Base-by-base conservation (phyloP, 2,888 invertebrate genomes). In the Rutpela maculata region DNA sequence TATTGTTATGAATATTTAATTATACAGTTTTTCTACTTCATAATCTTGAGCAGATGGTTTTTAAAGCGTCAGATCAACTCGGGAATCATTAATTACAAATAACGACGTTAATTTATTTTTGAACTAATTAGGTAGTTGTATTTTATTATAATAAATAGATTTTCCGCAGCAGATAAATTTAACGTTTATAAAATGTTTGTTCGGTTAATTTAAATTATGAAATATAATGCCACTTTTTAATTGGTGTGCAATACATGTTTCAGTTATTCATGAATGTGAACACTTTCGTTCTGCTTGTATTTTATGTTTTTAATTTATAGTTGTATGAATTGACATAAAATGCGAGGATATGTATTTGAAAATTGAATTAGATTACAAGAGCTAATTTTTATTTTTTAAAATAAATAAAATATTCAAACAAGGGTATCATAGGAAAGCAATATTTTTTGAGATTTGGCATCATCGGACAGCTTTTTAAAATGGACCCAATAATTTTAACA, bases 31-130 rank as follows among this genome's bases (percentile, higher is more conserved):
- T 69, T 26, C 56, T 69, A 59, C 22, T 35, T 38, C 26, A 26
- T 72, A 72, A 72, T 63, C 62, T 43, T 43, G 17, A 38, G 63
- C 72, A 72, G 72, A 72, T 72, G 72, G 60, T 56, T 60, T 55
- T 55, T 22, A 31, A 59, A 43, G 18, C 19, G 78, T 69, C 78
- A 72, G 74, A 78, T 78, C 81, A 78, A 76, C 80, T 77, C 71
- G 65, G 72, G 70, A 78, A 76, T 81, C 79, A 81, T 81, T 83
- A 82, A 81, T 82, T 81, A 81, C 72, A 35, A 77, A 79, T 82
- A 80, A 82, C 74, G 82, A 81, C 74, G 81, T 78, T 81, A 80
- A 82, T 82, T 79, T 83, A 81, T 81, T 83, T 82, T 82, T 77
- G 57, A 72, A 79, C 81, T 82, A 83, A 84, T 84, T 83, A 84